These are phyloP conservation scores for Ctenicera cuprea DNA, from an alignment of 2,888 invertebrate species.

Conservation along the genomic window DNA sequence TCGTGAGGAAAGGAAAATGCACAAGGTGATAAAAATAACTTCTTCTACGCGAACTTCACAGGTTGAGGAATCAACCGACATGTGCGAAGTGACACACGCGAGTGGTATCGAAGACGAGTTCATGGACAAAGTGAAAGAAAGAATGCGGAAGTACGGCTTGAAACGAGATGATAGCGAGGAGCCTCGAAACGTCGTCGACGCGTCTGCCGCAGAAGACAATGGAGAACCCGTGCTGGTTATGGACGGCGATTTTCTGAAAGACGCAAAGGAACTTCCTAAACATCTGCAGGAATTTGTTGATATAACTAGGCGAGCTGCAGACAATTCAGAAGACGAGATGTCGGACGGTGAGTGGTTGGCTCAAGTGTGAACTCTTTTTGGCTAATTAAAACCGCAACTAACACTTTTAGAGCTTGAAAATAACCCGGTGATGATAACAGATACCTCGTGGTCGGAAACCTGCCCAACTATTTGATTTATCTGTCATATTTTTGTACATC, in stretches of 20 bases:
- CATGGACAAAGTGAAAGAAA: conserved; percentile 83
- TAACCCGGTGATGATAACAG: conserved; percentile 7
- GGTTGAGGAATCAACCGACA: conserved; percentile 67
- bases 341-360: conserved; percentile 74
- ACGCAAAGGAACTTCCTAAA: conserved; percentile 80
- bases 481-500: background rate
- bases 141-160: conserved; percentile 82
- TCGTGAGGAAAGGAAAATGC: conserved; percentile 85
- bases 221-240: conserved; percentile 75
- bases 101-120: conserved; percentile 84
- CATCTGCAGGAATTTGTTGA: conserved; percentile 88
- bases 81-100: conserved; percentile 67
- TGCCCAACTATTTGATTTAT: conserved; percentile 7
- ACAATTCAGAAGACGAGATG: conserved; percentile 68
- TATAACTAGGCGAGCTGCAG: conserved; percentile 72
- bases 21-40: conserved; percentile 88
- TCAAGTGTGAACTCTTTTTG: conserved; percentile 66
- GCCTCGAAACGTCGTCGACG: conserved; percentile 62
- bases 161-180: conserved; percentile 80
- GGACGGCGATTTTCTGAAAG: conserved; percentile 79
- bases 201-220: conserved; percentile 59
- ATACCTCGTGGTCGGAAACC: background rate
- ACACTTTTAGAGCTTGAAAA: conserved; percentile 28
- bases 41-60: conserved; percentile 72
- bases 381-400: conserved; percentile 70